Percentiles rank a stretch among this genome's conserved stretches.
These are phyloP conservation scores for Pachyramphus minor DNA, from an alignment of 2,113 vertebrate species.

Conservation along the genomic window DNA sequence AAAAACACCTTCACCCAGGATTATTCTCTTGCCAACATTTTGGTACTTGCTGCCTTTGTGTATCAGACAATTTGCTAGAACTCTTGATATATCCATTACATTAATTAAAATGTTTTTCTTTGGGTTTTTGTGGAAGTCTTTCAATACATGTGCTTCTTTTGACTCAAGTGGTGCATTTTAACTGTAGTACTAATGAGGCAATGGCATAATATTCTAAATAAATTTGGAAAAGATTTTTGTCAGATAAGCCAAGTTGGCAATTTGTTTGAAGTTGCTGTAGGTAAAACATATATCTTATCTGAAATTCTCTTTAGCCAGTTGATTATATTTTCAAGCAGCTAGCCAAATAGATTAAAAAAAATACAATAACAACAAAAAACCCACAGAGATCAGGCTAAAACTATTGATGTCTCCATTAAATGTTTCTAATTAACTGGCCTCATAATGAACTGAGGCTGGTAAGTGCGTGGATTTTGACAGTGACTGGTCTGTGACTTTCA, in stretches of 20 bases:
- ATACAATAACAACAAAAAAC: neutral
- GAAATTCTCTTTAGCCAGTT: conserved; percentile 26
- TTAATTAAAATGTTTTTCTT: conserved; percentile 13
- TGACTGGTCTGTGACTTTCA: neutral
- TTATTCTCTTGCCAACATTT: neutral
- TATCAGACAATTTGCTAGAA: neutral
- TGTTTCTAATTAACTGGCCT: neutral
- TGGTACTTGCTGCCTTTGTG: neutral
- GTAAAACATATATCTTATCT: conserved; percentile 36
- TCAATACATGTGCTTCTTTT: neutral
- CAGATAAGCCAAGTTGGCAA: conserved; percentile 15
- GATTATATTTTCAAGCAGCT: conserved; percentile 11
- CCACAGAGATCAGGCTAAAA: neutral
- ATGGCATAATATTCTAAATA: conserved; percentile 2
- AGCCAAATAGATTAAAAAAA: neutral
- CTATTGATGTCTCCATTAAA: neutral
- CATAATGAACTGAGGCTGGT: neutral
- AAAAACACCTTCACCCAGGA: neutral
- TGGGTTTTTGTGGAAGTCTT: neutral
- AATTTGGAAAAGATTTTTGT: conserved; percentile 6
- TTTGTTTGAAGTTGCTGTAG: conserved; percentile 17
- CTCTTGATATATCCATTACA: neutral
- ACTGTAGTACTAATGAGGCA: neutral
- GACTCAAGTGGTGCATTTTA: neutral
- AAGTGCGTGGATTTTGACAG: neutral